Evolutionary conservation across 2,113 vertebrate species (phyloP), one percentile per base, ranked within the genome.

Genomic region (Spea bombifrons): DNA sequence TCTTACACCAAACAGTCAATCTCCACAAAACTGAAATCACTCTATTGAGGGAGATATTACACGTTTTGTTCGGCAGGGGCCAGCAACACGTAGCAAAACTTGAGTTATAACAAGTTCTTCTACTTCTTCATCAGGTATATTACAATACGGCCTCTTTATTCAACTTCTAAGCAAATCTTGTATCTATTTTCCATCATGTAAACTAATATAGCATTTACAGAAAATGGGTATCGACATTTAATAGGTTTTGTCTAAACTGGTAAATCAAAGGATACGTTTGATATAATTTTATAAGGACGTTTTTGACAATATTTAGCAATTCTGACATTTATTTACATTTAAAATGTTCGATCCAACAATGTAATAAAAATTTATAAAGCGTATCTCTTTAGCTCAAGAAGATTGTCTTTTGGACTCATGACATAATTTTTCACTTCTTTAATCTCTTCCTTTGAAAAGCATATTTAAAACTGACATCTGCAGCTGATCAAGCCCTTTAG

Each of bases 401-500:
- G 13, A 64, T 16, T 64, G 61, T 64, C 8, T 17, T 30, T 64
- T 16, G 17, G 61, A 7, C 61, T 64, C 61, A 64, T 17, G 61
- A 64, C 61, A 64, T 17, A 16, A 7, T 13, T 64, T 7, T 64
- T 17, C 7, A 64, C 2, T 64, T 64, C 17, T 64, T 30, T 64
- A 64, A 64, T 64, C 61, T 64, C 61, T 64, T 64, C 61, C n/a
- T 64, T 4, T 64, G 5, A 64, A 64, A 64, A 64, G 61, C 3
- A 64, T 16, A 3, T 64, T 64, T 64, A 17, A 64, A 64, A 64
- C 61, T 17, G 61, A 64, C 61, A 64, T 64, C 61, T 64, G 61
- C 13, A 64, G 61, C n/a, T 64, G 61, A 64, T 17, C n/a, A 64
- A 64, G 30, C 30, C 61, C 61, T 64, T 64, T 64, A 64, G 16